Base-by-base conservation (phyloP, 2,113 vertebrate genomes). In the Phainopepla nitens region DNA sequence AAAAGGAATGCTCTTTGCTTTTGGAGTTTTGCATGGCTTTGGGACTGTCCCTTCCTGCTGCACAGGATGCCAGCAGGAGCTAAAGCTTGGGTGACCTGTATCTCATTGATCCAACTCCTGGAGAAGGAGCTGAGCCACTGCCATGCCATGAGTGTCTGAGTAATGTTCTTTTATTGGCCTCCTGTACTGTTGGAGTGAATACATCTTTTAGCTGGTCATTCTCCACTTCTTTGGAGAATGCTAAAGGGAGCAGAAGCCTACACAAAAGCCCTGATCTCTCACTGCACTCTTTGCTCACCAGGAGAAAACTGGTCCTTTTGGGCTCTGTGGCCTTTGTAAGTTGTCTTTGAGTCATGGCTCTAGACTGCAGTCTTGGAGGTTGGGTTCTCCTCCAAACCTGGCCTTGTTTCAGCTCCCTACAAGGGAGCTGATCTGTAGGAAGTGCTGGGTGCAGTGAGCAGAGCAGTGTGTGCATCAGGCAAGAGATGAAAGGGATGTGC, bases 401-500 rank as follows among this genome's bases (percentile, higher is more conserved):
- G 5, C 18, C 25, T 54, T 47, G 5, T 79, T 28, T 50, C 33
- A 36, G 13, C 13, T 4, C 35, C 13, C 21, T 13, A 1, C 3
- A 15, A 29, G 24, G 33, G 36, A 70, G n/a, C n/a, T 70, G 39
- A 3, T 51, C 16, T 49, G 16, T 17, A 19, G 69, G 42, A 51
- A 53, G 57, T 21, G 39, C 50, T 27, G 50, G 51, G 10, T 28
- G n/a, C 29, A 5, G 9, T 10, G 25, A 60, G 89, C 70, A 71
- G 56, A 61, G 42, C 72, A 41, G 21, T 0, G 2, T 0, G 1
- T 27, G 36, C 1, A 5, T 49, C 36, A 41, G 77, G 13, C 2
- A 1, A 53, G 61, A 72, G 58, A 53, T 62, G 56, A 27, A 57
- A 82, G 36, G n/a, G 51, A 35, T 25, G 36, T 0, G 1, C 71